phyloP scores from a whole-genome alignment of 2,797 vertebrate genomes.

The Phylloscopus collybita region DNA sequence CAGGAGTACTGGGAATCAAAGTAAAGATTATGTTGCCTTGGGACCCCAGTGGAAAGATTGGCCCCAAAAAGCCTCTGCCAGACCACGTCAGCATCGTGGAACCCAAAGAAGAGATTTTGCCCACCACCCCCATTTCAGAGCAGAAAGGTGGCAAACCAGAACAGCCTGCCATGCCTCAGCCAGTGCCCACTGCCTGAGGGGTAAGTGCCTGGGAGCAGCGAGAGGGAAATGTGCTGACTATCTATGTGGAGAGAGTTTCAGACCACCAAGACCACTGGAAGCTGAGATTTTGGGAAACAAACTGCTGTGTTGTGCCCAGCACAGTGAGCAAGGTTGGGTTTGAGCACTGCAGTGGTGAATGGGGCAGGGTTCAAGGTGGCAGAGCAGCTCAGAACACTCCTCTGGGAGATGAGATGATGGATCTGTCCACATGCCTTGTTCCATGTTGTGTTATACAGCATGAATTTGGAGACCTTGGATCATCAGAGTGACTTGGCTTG shows the following conservation, averaged over 20 bases:
- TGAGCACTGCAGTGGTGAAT: background rate
- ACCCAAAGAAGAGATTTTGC: constrained; percentile 95
- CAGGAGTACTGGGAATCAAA: constrained; percentile 96
- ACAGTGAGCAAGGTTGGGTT: background rate
- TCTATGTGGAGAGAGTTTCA: rapidly evolving
- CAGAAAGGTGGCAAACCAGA: constrained; percentile 98
- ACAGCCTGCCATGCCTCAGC: constrained; percentile 92
- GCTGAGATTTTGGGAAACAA: background rate
- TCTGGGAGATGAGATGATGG: constrained; percentile 72
- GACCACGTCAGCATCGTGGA: constrained; percentile 98
- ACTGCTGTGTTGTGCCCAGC: background rate
- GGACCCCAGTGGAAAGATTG: constrained; percentile 98
- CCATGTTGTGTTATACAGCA: constrained; percentile 44
- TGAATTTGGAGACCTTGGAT: constrained; percentile 22
- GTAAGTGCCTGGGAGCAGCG: constrained; percentile 12
- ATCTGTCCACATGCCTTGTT: constrained; percentile 20
- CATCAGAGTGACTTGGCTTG: constrained; percentile 51
- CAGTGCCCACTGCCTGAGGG: constrained; percentile 83
- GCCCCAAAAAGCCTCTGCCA: constrained; percentile 97
- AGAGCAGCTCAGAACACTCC: background rate
- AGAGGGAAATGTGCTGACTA: background rate
- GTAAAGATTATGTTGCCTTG: constrained; percentile 99
- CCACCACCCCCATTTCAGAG: constrained; percentile 95
- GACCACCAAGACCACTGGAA: background rate
- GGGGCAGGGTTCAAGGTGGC: background rate